These are phyloP conservation scores for Daktulosphaira vitifoliae DNA, from an alignment of 1,140 invertebrate species.

Conservation along the genomic window DNA sequence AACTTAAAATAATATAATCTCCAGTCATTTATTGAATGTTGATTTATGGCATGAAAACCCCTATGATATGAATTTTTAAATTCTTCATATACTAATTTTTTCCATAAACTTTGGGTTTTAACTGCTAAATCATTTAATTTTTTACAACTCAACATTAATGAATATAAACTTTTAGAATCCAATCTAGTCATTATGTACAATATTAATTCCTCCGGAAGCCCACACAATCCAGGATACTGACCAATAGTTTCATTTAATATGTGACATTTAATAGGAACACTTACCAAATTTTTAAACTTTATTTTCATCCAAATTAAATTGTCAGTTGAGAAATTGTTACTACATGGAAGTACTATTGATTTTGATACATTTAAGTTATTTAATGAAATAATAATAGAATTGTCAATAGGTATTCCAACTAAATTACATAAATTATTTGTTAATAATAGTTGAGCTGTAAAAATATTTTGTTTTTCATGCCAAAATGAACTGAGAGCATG, in stretches of 20 bases:
- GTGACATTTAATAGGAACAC: slow-evolving; percentile 12
- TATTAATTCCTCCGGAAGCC: slow-evolving; percentile 7
- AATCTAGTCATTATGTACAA: neutral
- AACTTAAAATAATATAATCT: neutral
- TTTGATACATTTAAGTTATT: slow-evolving; percentile 2
- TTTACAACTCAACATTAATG: neutral
- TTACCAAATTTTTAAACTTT: slow-evolving; percentile 25
- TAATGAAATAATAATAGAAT: slow-evolving; percentile 16
- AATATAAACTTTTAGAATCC: neutral
- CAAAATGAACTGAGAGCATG: slow-evolving; percentile 9
- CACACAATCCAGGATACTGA: neutral
- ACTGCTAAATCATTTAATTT: neutral
- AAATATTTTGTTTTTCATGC: slow-evolving; percentile 1
- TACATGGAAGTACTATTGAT: neutral
- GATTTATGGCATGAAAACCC: neutral
- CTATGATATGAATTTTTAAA: neutral
- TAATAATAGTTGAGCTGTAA: neutral
- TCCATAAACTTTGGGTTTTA: neutral
- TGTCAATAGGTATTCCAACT: neutral
- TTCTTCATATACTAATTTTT: neutral
- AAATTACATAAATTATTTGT: slow-evolving; percentile 12
- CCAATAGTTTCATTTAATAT: neutral
- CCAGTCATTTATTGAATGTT: neutral
- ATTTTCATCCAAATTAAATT: neutral
- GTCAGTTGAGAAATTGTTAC: neutral